Evolutionary conservation across 1,140 invertebrate genomes (phyloP).

Genomic region (Halictus rubicundus): DNA sequence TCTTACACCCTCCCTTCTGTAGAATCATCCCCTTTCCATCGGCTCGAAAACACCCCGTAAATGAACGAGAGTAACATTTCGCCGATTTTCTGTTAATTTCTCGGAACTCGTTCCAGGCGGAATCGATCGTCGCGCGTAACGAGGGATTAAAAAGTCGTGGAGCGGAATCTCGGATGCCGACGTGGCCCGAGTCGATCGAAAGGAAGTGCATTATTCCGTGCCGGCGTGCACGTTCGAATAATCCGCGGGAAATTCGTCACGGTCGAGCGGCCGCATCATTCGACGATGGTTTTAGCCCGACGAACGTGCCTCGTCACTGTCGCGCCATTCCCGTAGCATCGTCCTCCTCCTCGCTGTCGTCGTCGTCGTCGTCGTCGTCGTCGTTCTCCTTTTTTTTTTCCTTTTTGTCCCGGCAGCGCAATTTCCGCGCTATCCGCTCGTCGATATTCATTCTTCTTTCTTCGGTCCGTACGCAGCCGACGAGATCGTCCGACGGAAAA

Average conservation of each 20-base stretch:
- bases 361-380: neutral
- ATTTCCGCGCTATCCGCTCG: slow-evolving; percentile 53
- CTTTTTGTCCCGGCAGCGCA: slow-evolving; percentile 22
- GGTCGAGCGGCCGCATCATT: slow-evolving; percentile 38
- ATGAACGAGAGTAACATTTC: no score
- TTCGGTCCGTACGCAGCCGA: slow-evolving; percentile 28
- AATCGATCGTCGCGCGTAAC: neutral
- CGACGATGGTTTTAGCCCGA: slow-evolving; percentile 35
- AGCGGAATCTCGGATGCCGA: neutral
- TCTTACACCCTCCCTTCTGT: no score
- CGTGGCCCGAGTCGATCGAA: neutral
- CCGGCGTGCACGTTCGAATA: slow-evolving; percentile 32
- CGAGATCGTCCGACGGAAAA: slow-evolving; percentile 47
- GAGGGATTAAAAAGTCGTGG: slow-evolving; percentile 31
- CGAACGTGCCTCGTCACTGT: slow-evolving; percentile 52
- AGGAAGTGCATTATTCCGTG: slow-evolving; percentile 30
- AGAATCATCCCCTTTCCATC: no score
- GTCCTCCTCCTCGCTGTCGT: neutral
- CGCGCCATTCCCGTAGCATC: slow-evolving; percentile 31
- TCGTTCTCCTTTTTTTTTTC: slow-evolving; percentile 1
- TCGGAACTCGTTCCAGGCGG: neutral
- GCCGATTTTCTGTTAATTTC: no score
- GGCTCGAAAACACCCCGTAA: no score
- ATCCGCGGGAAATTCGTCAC: slow-evolving; percentile 44
- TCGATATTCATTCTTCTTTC: slow-evolving; percentile 60